Conservation (phyloP, 2,888 invertebrate species). For the Scelioninae gen. 1 region DNA sequence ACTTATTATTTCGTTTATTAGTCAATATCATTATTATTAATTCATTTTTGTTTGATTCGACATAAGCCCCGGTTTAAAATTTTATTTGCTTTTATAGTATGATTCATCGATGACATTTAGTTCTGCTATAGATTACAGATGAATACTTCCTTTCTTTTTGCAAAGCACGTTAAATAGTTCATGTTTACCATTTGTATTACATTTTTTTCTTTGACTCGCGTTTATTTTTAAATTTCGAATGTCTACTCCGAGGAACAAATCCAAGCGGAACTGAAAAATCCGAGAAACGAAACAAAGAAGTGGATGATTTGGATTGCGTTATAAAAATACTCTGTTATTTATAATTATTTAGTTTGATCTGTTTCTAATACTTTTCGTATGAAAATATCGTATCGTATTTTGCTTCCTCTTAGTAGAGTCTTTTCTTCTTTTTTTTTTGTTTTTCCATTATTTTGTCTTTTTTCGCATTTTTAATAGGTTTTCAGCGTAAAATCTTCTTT, state of each 20-base stretch:
- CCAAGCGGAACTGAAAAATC: slow-evolving; percentile 39
- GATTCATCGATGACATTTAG: slow-evolving; percentile 7
- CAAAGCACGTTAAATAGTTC: too few species aligned
- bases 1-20: neutral
- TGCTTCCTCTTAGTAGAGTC: slow-evolving; percentile 56
- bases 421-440: slow-evolving; percentile 25
- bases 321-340: slow-evolving; percentile 64
- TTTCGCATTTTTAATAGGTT: slow-evolving; percentile 7
- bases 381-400: slow-evolving; percentile 65
- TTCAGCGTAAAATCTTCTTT: too few species aligned
- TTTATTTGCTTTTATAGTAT: neutral
- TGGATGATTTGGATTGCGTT: slow-evolving; percentile 63
- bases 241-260: slow-evolving; percentile 65
- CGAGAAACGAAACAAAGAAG: slow-evolving; percentile 23
- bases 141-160: slow-evolving; percentile 53
- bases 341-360: slow-evolving; percentile 62
- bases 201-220: too few species aligned
- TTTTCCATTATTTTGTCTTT: slow-evolving; percentile 7
- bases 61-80: slow-evolving; percentile 45
- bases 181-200: too few species aligned
- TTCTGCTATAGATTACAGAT: slow-evolving; percentile 3
- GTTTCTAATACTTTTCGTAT: slow-evolving; percentile 64
- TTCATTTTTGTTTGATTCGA: neutral
- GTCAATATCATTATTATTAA: too few species aligned
- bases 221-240: slow-evolving; percentile 20